phyloP scores from a whole-genome alignment of 2,888 invertebrate species.

The Theretra japonica region DNA sequence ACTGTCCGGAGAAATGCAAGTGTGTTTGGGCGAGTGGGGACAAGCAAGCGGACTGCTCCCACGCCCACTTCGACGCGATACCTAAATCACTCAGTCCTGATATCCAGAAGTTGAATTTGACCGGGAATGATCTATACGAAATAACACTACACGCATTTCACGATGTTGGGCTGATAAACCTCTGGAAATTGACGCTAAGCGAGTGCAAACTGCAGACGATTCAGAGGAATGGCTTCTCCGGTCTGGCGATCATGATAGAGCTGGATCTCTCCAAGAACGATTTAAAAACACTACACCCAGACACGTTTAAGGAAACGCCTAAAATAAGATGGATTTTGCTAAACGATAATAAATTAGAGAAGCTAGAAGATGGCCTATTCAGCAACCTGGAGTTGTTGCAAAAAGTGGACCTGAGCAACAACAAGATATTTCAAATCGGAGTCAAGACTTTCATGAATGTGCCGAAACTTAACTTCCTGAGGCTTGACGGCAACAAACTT shows the following conservation, averaged over 20 bases:
- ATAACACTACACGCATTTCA: constrained; percentile 88
- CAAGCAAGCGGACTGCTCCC: constrained; percentile 92
- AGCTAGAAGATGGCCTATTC: constrained; percentile 90
- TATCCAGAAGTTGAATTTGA: constrained; percentile 89
- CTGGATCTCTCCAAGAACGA: constrained; percentile 91
- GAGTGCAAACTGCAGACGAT: constrained; percentile 90
- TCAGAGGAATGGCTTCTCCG: constrained; percentile 90
- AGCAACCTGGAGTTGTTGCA: constrained; percentile 89
- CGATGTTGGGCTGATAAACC: constrained; percentile 88
- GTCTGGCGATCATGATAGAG: constrained; percentile 91
- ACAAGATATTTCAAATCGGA: constrained; percentile 88
- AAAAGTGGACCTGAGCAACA: constrained; percentile 90
- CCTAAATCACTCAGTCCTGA: constrained; percentile 90
- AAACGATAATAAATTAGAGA: constrained; percentile 90
- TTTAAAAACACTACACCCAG: constrained; percentile 86
- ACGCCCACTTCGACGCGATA: constrained; percentile 87
- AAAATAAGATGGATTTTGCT: constrained; percentile 89
- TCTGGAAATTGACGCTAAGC: constrained; percentile 91
- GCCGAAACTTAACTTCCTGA: constrained; percentile 87
- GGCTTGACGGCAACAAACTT: constrained; percentile 90
- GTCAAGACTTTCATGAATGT: constrained; percentile 89
- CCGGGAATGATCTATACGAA: constrained; percentile 88
- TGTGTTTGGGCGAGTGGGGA: constrained; percentile 95
- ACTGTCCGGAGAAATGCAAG: constrained; percentile 88
- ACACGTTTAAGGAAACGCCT: constrained; percentile 88